Evolutionary conservation across 2,113 vertebrate species (phyloP), one percentile per base, ranked within the genome.

Genomic region (Colaptes auratus): DNA sequence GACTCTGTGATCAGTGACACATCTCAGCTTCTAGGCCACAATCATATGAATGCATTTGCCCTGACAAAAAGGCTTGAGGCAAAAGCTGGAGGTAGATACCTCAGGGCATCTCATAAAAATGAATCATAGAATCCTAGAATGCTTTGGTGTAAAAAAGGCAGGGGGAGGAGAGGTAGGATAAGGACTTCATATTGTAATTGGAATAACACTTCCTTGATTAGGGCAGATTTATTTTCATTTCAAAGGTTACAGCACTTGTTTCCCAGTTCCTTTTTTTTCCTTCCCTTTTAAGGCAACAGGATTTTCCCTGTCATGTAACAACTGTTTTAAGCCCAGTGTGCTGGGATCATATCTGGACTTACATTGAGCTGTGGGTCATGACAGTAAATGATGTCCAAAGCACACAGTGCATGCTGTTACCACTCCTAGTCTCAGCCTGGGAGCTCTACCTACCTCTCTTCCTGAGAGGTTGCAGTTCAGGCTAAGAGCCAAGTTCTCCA

Each of bases 171-270:
- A 4, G 5, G 16, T 50, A 21, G 4, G 5, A 0, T 63, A 67
- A 56, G n/a, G 28, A 18, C 30, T 94, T 87, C 93, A 59, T 52
- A 36, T 85, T 89, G 67, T 52, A 77, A 7, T 20, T 63, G 60
- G 46, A 86, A 52, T 80, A 80, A 31, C 19, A 24, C 89, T 80
- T 82, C 64, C 79, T 71, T 70, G 64, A 78, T 80, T 89, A 94
- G 50, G 55, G 71, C 59, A 83, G 52, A 80, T 30, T 20, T 2
- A 83, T 94, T 93, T 95, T 93, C 67, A 91, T 80, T 91, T 96
- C 92, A 93, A 94, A 93, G 48, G 11, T 19, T 93, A 11, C 52
- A 75, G 52, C 16, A 18, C 52, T 60, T 90, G 64, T 86, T 94
- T 64, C 46, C 39, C 27, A 7, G 27, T 44, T 46, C 50, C 7